Conservation (phyloP, 37 sponge, comb jelly and placozoan genomes). For the Ephydatia muelleri region DNA sequence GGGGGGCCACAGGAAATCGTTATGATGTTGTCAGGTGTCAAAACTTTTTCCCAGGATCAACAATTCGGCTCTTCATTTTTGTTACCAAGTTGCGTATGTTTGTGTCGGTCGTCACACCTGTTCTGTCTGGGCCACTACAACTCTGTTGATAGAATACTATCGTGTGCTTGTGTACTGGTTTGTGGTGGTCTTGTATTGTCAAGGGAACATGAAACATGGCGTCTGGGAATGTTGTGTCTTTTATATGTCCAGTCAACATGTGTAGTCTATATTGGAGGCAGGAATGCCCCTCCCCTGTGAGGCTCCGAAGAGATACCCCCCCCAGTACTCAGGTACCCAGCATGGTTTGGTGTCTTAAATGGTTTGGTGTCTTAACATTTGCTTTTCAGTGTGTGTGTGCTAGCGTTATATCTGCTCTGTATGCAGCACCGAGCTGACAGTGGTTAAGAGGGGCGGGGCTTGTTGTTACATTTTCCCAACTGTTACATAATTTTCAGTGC, state of each 20-base stretch:
- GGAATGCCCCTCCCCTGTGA: background rate
- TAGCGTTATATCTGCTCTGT: background rate
- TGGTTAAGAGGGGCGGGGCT: background rate
- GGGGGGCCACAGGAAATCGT: background rate
- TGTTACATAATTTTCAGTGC: background rate
- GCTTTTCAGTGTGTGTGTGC: conserved; percentile 1
- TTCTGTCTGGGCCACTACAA: no score
- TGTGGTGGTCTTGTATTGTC: no score
- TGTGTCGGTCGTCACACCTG: background rate
- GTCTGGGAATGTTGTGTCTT: background rate
- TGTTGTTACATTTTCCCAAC: background rate
- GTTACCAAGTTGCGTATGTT: background rate
- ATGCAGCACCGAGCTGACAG: background rate
- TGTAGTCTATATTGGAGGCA: background rate
- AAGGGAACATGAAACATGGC: background rate
- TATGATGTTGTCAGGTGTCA: background rate
- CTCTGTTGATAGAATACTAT: no score
- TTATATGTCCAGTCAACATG: background rate
- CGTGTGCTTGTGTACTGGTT: no score
- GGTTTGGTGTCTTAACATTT: no score
- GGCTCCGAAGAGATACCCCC: background rate
- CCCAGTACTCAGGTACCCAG: background rate
- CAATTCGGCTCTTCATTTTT: no score
- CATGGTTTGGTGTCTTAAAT: background rate
- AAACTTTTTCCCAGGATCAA: no score